Evolutionary conservation across 2,113 vertebrate genomes (phyloP).

Genomic region (Proteles cristata): DNA sequence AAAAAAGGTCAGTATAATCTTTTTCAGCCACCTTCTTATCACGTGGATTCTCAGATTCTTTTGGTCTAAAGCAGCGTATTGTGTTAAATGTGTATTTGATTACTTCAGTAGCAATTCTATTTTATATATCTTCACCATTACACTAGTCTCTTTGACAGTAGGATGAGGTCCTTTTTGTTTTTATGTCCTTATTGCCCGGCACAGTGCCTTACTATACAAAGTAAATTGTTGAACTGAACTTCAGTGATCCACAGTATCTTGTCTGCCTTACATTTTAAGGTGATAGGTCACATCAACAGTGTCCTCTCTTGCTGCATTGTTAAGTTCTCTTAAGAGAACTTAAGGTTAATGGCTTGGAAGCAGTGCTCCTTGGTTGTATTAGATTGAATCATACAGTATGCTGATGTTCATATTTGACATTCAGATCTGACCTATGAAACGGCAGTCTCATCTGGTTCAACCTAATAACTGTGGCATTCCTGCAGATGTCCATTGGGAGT

Average conservation of each 20-base stretch:
- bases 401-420: background rate
- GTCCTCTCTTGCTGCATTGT: background rate
- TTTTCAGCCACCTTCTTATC: constrained; percentile 31
- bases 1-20: constrained; percentile 73
- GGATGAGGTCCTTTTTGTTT: background rate
- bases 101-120: constrained; percentile 9
- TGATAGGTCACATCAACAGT: background rate
- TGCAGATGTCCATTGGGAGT: background rate
- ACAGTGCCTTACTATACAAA: constrained; percentile 13
- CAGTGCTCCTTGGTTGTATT: constrained; percentile 20
- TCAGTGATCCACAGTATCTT: background rate
- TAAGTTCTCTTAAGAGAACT: background rate
- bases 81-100: constrained; percentile 35
- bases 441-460: constrained; percentile 35
- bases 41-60: background rate
- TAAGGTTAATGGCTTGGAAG: constrained; percentile 22
- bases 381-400: background rate
- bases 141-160: background rate
- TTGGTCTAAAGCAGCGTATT: background rate
- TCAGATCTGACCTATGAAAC: background rate
- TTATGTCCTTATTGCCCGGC: background rate
- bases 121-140: background rate
- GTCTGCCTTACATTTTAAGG: background rate
- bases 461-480: background rate
- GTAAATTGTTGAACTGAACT: constrained; percentile 15